Percentiles rank a stretch among this genome's conserved stretches.
phyloP scores from a whole-genome alignment of 2,888 invertebrate species.

The Drosophila gaucha region DNA sequence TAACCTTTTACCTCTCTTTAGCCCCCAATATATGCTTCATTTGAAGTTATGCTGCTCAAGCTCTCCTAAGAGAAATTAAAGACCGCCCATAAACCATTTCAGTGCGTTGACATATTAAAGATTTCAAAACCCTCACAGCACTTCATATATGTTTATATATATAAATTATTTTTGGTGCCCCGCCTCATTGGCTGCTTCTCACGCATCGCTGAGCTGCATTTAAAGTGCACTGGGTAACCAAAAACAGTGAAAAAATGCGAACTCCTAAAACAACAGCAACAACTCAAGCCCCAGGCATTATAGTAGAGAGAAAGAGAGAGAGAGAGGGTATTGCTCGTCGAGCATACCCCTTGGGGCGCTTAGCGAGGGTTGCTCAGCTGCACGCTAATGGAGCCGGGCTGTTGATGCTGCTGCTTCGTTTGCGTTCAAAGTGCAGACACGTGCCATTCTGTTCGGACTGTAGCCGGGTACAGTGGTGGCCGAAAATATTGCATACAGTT shows the following conservation, averaged over 20 bases:
- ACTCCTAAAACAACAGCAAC: slow-evolving; percentile 20
- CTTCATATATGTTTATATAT: neutral
- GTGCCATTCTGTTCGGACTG: slow-evolving; percentile 54
- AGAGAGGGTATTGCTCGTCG: neutral
- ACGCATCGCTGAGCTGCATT: slow-evolving; percentile 66
- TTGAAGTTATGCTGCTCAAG: neutral
- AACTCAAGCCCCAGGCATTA: slow-evolving; percentile 6
- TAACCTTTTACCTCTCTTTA: neutral
- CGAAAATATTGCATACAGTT: slow-evolving; percentile 49
- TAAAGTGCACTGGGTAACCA: slow-evolving; percentile 71
- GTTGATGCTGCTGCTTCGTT: slow-evolving; percentile 69
- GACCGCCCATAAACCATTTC: neutral
- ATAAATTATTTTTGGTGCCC: neutral
- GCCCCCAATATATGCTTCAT: no score
- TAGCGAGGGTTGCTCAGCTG: slow-evolving; percentile 36
- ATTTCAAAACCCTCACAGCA: slow-evolving; percentile 4
- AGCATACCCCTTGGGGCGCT: neutral
- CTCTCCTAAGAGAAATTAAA: neutral
- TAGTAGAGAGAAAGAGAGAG: neutral
- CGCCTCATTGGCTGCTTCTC: slow-evolving; percentile 50
- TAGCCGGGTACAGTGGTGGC: slow-evolving; percentile 52
- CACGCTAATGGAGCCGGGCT: slow-evolving; percentile 66
- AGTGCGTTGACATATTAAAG: slow-evolving; percentile 34
- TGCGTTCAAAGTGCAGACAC: slow-evolving; percentile 79
- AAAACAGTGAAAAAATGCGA: slow-evolving; percentile 14